Percentiles rank a stretch among this genome's conserved stretches.
Evolutionary conservation across 2,888 invertebrate genomes (phyloP).

Genomic region (Camponotus fellah): DNA sequence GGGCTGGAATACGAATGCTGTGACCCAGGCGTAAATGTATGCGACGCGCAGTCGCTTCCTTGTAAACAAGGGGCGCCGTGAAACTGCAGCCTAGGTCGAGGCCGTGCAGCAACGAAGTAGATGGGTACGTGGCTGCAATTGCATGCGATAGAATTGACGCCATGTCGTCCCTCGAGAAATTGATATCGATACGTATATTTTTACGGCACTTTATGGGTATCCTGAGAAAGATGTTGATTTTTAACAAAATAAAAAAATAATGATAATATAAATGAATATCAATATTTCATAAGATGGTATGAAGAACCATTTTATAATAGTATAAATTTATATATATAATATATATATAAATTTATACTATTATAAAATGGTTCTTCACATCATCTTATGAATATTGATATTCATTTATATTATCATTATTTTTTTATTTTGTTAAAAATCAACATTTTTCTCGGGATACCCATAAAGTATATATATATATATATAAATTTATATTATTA

Average conservation of each 20-base stretch:
- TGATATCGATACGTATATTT: constrained; percentile 1
- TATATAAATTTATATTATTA: no score
- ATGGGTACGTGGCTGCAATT: constrained; percentile 36
- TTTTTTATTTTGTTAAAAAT: no score
- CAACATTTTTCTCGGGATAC: no score
- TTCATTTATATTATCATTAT: no score
- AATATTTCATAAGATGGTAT: neutral
- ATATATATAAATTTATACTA: no score
- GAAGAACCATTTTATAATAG: neutral
- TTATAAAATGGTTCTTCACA: no score
- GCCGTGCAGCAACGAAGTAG: constrained; percentile 62
- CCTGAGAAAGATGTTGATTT: neutral
- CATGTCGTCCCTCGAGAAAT: neutral
- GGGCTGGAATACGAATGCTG: constrained; percentile 81
- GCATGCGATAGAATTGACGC: constrained; percentile 16
- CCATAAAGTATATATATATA: no score
- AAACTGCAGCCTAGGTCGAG: constrained; percentile 72
- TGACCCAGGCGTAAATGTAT: constrained; percentile 80
- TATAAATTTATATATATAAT: neutral
- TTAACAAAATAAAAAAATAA: no score
- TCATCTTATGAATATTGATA: no score
- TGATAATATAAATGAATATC: neutral
- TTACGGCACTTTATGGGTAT: neutral
- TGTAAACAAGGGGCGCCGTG: constrained; percentile 81
- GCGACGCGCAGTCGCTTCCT: constrained; percentile 81